Percentiles rank a stretch among this genome's conserved stretches.
These are phyloP conservation scores for Microchrysa polita DNA, from an alignment of 2,888 invertebrate species.

Conservation along the genomic window DNA sequence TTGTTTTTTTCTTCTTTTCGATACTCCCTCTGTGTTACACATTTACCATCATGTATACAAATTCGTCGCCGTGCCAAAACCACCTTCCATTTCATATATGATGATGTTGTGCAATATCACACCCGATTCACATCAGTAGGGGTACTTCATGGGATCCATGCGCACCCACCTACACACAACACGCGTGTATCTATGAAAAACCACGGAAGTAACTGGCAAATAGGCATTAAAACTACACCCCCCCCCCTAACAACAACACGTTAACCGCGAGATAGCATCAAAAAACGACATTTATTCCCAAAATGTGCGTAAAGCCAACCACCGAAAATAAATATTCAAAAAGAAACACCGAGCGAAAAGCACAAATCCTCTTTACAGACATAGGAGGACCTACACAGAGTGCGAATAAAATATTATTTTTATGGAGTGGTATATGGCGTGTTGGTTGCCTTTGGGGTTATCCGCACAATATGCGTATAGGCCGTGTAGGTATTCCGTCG, in stretches of 20 bases:
- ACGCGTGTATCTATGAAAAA: too few species aligned
- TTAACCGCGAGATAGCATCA: conserved; percentile 3
- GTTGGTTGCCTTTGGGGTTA: not conserved
- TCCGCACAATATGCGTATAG: conserved; percentile 1
- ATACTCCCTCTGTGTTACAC: not conserved
- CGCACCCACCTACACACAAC: too few species aligned
- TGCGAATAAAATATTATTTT: conserved; percentile 15
- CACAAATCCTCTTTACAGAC: not conserved
- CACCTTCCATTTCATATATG: conserved; percentile 10
- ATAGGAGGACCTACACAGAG: too few species aligned
- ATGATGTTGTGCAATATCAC: not conserved
- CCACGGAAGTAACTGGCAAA: too few species aligned
- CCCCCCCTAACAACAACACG: not conserved
- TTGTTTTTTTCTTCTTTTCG: too few species aligned
- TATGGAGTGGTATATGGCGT: conserved; percentile 19
- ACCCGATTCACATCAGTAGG: not conserved
- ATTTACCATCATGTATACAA: not conserved
- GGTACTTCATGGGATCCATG: too few species aligned
- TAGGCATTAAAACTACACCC: too few species aligned
- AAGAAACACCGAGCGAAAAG: too few species aligned
- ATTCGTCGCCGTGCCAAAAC: too few species aligned
- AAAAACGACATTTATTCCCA: too few species aligned
- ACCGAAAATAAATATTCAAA: conserved; percentile 23
- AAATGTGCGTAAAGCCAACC: not conserved
- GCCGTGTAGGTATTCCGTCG: too few species aligned